Percentiles rank a stretch among this genome's conserved stretches.
These are phyloP conservation scores for Tetrax tetrax DNA, from an alignment of 2,113 vertebrate species.

Conservation along the genomic window DNA sequence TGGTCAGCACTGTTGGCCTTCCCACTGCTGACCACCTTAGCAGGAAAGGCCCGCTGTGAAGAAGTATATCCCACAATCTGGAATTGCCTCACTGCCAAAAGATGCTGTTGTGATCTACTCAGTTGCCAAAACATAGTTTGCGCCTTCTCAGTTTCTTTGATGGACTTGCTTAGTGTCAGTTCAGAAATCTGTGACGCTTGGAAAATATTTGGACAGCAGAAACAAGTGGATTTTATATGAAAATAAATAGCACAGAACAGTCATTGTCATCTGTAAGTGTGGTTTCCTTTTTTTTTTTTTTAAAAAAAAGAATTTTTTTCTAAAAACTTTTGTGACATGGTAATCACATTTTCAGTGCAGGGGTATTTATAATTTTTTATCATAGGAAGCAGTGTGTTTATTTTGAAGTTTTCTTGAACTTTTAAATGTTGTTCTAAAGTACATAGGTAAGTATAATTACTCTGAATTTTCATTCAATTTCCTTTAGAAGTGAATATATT, in stretches of 20 bases:
- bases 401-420: background rate
- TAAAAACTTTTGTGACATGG: background rate
- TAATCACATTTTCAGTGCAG: background rate
- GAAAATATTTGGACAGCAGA: background rate
- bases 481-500: background rate
- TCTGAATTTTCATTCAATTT: background rate
- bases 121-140: background rate
- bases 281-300: background rate
- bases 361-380: background rate
- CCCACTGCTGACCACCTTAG: background rate
- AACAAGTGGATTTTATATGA: background rate
- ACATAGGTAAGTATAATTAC: background rate
- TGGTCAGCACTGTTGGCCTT: background rate
- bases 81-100: background rate
- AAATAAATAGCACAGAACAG: background rate
- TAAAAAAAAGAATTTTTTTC: background rate
- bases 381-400: background rate
- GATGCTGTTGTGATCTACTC: background rate
- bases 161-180: background rate
- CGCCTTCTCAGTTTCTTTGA: background rate
- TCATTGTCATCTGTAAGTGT: background rate
- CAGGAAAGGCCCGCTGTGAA: background rate
- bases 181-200: background rate
- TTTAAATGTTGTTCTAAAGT: background rate
- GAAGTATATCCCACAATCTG: background rate